phyloP scores from a whole-genome alignment of 2,888 invertebrate genomes.

The Lepidocyrtinus sp. region DNA sequence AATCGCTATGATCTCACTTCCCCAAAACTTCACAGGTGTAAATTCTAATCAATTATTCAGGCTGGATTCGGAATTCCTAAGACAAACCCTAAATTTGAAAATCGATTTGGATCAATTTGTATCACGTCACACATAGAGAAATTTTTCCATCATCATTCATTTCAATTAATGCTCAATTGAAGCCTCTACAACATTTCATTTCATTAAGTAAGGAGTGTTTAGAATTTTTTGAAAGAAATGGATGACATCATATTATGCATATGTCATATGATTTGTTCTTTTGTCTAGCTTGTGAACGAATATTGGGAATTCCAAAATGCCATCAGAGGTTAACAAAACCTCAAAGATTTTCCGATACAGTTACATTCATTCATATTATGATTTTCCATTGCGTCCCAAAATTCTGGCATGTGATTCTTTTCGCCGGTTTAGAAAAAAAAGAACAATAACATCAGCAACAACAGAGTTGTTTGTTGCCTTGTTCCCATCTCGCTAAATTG shows the following conservation, averaged over 20 bases:
- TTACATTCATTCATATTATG: conserved; percentile 18
- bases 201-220: not conserved
- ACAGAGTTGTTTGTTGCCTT: conserved; percentile 33
- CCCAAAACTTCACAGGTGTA: too few relatives aligned
- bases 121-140: too few relatives aligned
- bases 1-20: too few relatives aligned
- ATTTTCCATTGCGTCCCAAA: conserved; percentile 38
- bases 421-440: conserved; percentile 35
- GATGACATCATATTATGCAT: not conserved
- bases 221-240: not conserved
- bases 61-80: too few relatives aligned
- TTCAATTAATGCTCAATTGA: too few relatives aligned
- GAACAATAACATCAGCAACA: too few relatives aligned
- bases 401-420: conserved; percentile 51
- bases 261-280: not conserved
- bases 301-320: not conserved
- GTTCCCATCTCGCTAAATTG: not conserved
- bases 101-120: too few relatives aligned
- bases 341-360: not conserved
- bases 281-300: not conserved
- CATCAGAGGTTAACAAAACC: too few relatives aligned
- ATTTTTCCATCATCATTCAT: too few relatives aligned
- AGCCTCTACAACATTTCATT: too few relatives aligned
- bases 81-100: too few relatives aligned
- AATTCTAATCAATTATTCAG: too few relatives aligned